These are phyloP conservation scores for Petrolisthes manimaculis DNA, from an alignment of 2,888 invertebrate species.

Conservation along the genomic window DNA sequence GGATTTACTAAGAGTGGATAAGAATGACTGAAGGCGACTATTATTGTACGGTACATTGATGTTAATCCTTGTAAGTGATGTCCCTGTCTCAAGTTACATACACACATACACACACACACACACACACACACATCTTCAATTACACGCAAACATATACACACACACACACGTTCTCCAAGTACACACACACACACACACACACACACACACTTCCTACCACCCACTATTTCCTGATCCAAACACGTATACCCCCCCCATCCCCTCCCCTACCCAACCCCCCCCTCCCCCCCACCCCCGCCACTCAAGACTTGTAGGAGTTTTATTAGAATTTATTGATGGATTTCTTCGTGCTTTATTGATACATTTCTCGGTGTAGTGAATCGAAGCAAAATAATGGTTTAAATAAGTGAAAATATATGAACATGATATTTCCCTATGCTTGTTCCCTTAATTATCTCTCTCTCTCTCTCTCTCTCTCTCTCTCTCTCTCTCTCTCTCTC, in stretches of 20 bases:
- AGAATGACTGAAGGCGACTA: too few relatives aligned
- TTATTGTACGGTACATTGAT: too few relatives aligned
- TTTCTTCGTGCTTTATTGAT: background rate
- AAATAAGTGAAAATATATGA: background rate
- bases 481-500: too few relatives aligned
- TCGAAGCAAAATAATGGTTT: background rate
- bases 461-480: background rate
- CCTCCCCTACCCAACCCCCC: background rate
- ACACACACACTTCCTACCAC: background rate
- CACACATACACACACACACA: too few relatives aligned
- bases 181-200: background rate
- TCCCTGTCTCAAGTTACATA: too few relatives aligned
- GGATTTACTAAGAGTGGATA: too few relatives aligned
- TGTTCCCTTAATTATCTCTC: background rate
- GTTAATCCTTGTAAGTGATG: too few relatives aligned
- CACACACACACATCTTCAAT: too few relatives aligned
- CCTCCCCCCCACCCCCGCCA: background rate
- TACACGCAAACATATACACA: too few relatives aligned
- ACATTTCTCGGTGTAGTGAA: background rate
- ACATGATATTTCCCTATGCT: background rate
- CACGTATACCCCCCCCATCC: conserved; percentile 2
- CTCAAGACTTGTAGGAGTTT: background rate
- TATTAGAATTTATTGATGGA: background rate
- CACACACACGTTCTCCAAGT: background rate
- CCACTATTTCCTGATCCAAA: background rate